Percentiles rank a stretch among this genome's conserved stretches.
Evolutionary conservation across 2,113 vertebrate species (phyloP).

Genomic region (Vidua macroura): DNA sequence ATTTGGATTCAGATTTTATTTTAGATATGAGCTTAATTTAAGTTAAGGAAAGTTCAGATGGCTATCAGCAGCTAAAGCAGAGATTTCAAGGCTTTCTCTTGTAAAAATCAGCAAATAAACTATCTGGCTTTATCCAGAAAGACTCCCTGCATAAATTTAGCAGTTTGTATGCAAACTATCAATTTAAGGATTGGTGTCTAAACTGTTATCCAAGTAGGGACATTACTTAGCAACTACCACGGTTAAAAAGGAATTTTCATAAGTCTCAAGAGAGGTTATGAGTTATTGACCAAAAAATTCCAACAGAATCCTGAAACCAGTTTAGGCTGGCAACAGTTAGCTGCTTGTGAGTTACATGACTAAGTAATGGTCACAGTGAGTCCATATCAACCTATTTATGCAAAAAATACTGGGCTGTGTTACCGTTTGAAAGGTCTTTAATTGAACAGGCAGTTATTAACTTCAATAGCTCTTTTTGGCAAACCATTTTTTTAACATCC

Average conservation of each 20-base stretch:
- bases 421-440: neutral
- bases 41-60: neutral
- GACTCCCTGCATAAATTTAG: conserved; percentile 14
- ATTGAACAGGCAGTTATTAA: neutral
- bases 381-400: neutral
- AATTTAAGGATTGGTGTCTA: conserved; percentile 52
- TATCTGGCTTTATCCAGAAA: neutral
- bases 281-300: conserved; percentile 52
- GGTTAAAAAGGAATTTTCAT: conserved; percentile 55
- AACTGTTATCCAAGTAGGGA: conserved; percentile 55
- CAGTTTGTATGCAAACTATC: conserved; percentile 28
- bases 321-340: conserved; percentile 21
- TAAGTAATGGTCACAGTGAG: conserved; percentile 29
- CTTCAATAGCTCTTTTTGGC: neutral
- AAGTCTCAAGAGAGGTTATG: conserved; percentile 52
- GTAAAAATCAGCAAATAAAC: neutral
- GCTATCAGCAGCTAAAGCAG: neutral
- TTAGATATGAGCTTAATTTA: neutral
- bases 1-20: neutral
- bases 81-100: conserved; percentile 5
- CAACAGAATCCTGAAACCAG: conserved; percentile 15
- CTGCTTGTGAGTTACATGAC: neutral
- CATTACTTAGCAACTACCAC: conserved; percentile 44
- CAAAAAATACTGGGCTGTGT: neutral
- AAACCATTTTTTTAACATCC: neutral